Evolutionary conservation across 35 echinoderm and acorn worm genomes (phyloP), one percentile per base, ranked within the genome.

Genomic region (Chiridota heheva): DNA sequence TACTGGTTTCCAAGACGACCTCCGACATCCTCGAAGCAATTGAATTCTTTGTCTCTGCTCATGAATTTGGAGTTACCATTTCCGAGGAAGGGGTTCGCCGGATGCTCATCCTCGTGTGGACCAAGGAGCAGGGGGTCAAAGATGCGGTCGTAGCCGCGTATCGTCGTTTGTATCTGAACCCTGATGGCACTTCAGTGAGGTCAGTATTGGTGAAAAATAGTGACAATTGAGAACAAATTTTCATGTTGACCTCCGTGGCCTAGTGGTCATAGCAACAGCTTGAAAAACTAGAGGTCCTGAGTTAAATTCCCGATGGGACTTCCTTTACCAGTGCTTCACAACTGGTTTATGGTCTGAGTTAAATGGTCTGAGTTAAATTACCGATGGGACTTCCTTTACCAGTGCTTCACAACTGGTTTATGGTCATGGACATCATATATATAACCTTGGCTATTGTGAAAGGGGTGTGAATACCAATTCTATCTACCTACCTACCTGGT

Each of bases 111-210:
- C 74, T 97, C 10, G 82, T 97, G 6, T 97, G 89, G 84, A 79
- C 94, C 55, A 97, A 97, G 61, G 94, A 97, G 45, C 88, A 91
- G 48, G 81, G 77, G 2, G 64, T 97, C 18, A 97, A 97, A 36
- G 94, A 97, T 7, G 94, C 94, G 1, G 94, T 97, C 22, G 94
- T 97, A 5, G 72, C 57, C 0, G 94, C 94, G 0, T 97, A 97
- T 61, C 78, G 84, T 53, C 86, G 81, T 33, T 79, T 91, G 7
- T 91, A 97, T 42, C 79, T 97, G 8, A 85, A 44, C 56, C 79
- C 85, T 34, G 61, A 53, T 42, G 94, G 94, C 7, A 58, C 60
- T 22, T 65, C 79, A 25, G 81, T 71, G 49, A 97, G 94, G 94
- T 97, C 78, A 30, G 40, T 15, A 55, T 25, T 55, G 24, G 1